Conservation (phyloP, 2,797 vertebrate species). For the Vireo griseus region DNA sequence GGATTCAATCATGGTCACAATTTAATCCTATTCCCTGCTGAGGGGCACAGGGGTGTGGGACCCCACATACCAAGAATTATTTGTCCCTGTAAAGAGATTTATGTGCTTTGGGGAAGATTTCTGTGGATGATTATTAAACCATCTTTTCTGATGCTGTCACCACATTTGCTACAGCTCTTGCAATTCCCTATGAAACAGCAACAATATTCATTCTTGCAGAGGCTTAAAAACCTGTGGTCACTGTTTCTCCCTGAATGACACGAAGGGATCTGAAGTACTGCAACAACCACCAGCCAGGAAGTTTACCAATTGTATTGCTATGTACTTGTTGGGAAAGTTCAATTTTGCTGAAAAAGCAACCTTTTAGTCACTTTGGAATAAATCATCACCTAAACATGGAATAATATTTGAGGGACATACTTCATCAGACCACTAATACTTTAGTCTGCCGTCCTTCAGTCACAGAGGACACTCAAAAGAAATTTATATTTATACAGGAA, state of each 20-base stretch:
- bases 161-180: background rate
- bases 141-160: background rate
- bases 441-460: fast-evolving
- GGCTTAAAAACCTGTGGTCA: background rate
- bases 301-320: background rate
- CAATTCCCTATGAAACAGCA: background rate
- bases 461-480: background rate
- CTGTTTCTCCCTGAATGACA: background rate
- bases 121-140: background rate
- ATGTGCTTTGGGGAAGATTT: background rate
- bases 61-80: background rate
- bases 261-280: background rate
- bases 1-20: fast-evolving
- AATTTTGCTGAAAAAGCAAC: background rate
- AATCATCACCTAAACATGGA: background rate
- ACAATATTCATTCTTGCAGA: background rate
- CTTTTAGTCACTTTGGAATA: background rate
- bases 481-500: background rate
- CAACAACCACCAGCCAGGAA: background rate
- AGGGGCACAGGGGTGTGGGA: background rate
- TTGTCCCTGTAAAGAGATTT: background rate
- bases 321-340: background rate
- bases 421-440: background rate
- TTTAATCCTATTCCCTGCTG: background rate
- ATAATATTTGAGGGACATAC: background rate